phyloP scores from a whole-genome alignment of 2,797 vertebrate genomes.

The Thaleichthys pacificus region DNA sequence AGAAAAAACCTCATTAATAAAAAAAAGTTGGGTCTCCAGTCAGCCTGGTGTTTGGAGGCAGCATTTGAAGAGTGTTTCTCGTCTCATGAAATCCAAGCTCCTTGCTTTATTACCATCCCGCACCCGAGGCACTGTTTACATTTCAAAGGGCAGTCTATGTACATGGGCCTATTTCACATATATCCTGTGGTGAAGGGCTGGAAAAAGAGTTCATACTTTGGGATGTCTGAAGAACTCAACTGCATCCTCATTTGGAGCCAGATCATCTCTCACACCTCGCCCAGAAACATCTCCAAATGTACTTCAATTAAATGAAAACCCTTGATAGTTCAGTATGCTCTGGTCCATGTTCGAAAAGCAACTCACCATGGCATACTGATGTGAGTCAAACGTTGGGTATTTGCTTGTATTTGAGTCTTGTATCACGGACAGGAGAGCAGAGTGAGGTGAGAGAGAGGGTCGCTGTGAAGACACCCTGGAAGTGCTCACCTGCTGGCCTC shows the following conservation, averaged over 20 bases:
- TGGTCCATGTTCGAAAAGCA: slow-evolving; percentile 38
- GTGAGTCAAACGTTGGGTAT: slow-evolving; percentile 9
- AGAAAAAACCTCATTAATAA: slow-evolving; percentile 65
- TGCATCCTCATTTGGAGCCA: slow-evolving; percentile 59
- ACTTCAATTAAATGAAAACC: background rate
- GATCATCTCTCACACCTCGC: slow-evolving; percentile 50
- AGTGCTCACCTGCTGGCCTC: too few species aligned
- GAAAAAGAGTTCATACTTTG: slow-evolving; percentile 58
- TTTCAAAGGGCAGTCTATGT: slow-evolving; percentile 62
- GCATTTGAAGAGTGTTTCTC: background rate
- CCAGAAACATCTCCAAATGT: slow-evolving; percentile 25
- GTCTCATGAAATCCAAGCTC: slow-evolving; percentile 72
- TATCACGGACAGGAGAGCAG: slow-evolving; percentile 53
- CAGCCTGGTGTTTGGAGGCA: slow-evolving; percentile 44
- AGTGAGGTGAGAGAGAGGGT: too few species aligned
- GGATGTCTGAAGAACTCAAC: slow-evolving; percentile 7
- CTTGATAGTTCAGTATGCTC: slow-evolving; percentile 9
- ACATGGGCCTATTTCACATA: slow-evolving; percentile 60
- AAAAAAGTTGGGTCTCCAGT: slow-evolving; percentile 55
- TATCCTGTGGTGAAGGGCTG: slow-evolving; percentile 46
- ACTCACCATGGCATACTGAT: slow-evolving; percentile 34
- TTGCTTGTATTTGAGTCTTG: slow-evolving; percentile 59
- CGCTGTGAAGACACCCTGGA: too few species aligned
- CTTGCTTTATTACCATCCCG: slow-evolving; percentile 60
- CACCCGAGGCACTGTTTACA: slow-evolving; percentile 43